A percentile compares a stretch with the other conserved stretches of the same genome.
phyloP scores from a whole-genome alignment of 2,888 invertebrate genomes.

The Cheilosia vernalis region DNA sequence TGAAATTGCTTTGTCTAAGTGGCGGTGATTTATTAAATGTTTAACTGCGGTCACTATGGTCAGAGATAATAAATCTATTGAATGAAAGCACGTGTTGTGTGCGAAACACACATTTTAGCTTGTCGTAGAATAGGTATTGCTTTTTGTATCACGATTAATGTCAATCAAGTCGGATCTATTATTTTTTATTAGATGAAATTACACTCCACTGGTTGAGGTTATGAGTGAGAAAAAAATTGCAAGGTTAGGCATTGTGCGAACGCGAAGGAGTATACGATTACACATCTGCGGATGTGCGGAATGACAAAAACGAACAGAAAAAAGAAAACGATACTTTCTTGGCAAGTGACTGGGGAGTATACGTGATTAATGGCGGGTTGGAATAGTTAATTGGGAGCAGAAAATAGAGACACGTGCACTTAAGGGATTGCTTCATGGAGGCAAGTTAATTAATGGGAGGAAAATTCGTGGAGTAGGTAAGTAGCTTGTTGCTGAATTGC shows the following conservation, averaged over 20 bases:
- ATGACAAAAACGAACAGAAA: too few species aligned
- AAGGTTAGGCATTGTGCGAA: not conserved
- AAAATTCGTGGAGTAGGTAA: too few species aligned
- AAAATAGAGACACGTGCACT: too few species aligned
- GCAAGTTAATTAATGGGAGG: too few species aligned
- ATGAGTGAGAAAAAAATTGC: conserved; percentile 5
- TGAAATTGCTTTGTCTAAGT: conserved; percentile 9
- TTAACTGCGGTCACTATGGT: not conserved
- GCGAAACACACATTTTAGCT: not conserved
- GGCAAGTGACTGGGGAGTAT: too few species aligned
- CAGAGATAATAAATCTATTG: conserved; percentile 24
- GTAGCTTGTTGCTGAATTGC: too few species aligned
- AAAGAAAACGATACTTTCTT: too few species aligned
- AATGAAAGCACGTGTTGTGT: conserved; percentile 41
- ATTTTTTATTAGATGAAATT: conserved; percentile 15
- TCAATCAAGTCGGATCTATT: not conserved
- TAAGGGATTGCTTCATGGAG: too few species aligned
- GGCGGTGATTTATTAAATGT: conserved; percentile 32
- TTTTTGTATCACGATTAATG: conserved; percentile 7
- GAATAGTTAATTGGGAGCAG: too few species aligned
- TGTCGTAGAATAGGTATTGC: not conserved
- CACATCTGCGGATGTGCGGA: conserved; percentile 6
- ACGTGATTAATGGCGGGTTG: too few species aligned
- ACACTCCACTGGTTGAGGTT: conserved; percentile 10
- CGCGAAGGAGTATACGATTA: not conserved